These are phyloP conservation scores for Gorsachius magnificus DNA, from an alignment of 2,797 vertebrate genomes.

Conservation along the genomic window DNA sequence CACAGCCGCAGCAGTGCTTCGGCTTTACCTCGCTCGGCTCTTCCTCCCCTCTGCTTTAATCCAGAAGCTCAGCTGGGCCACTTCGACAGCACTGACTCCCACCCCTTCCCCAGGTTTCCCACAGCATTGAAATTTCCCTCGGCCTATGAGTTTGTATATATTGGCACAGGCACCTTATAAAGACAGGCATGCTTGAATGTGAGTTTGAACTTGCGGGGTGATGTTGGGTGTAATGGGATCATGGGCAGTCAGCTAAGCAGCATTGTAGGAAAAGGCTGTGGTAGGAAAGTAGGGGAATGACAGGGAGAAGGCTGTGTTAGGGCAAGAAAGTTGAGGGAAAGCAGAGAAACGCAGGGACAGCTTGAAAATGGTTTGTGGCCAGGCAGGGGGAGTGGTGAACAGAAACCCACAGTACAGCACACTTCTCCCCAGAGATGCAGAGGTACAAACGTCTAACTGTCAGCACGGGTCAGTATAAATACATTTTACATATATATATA, in stretches of 20 bases:
- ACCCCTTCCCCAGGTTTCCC: background rate
- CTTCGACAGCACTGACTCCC: background rate
- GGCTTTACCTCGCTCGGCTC: background rate
- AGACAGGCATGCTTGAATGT: fast-evolving
- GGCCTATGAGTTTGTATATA: background rate
- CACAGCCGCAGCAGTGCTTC: background rate
- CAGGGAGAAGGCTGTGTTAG: background rate
- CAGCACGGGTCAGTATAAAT: background rate
- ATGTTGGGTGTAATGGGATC: background rate
- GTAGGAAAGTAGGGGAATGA: background rate
- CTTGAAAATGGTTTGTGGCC: background rate
- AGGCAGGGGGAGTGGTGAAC: background rate
- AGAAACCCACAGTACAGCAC: background rate
- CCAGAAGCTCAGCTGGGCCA: background rate
- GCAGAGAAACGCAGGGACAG: background rate
- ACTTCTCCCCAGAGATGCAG: background rate
- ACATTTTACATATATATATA: no score
- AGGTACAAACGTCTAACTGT: background rate
- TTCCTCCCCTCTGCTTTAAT: background rate
- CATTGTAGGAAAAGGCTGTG: background rate
- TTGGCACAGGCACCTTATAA: background rate
- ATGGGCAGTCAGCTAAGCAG: background rate
- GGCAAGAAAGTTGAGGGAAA: background rate
- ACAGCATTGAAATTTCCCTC: background rate
- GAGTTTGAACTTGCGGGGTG: fast-evolving